Evolutionary conservation across 2,888 invertebrate species (phyloP), one percentile per base, ranked within the genome.

Genomic region (Temnothorax ravouxi): DNA sequence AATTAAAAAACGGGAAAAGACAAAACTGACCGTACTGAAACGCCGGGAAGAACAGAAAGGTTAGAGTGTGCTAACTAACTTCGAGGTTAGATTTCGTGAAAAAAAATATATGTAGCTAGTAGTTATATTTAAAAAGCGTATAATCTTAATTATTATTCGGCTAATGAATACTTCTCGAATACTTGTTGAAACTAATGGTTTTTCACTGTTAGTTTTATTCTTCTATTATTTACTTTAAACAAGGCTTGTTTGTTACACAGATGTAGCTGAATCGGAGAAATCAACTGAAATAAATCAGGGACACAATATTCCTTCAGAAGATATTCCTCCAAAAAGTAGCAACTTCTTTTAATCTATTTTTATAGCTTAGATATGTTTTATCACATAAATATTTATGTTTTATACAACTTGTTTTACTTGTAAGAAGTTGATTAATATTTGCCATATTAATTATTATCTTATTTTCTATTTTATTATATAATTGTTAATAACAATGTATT

Each of bases 1-100:
- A 95, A 97, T 98, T 50, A 97, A 97, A 88, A 97, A 97, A 92
- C 96, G 97, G 0, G 97, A 97, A 91, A 97, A 97, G 91, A 96
- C 96, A 88, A 98, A 97, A 93, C 93, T 96, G 41, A 96, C 96
- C 88, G 92, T 97, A 13, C 92, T 96, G 8, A 95, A 96, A 92
- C 95, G 96, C 89, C 96, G 97, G 92, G 95, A 96, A 88, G 93
- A 93, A 76, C 90, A 92, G 84, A 90, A 92, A 74, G 92, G 93
- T 93, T 90, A 86, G 87, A 89, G 13, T 9, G 8, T 44, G 44
- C 1, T 1, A 59, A 21, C 21, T 79, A 59, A 15, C 21, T 82
- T 34, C 0, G 21, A 84, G 83, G 76, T 86, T 71, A 38, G 13
- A 64, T 50, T 15, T 34, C 3, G 6, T 50, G 50, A n/a, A 29